Evolutionary conservation across 2,888 invertebrate species (phyloP).

Genomic region (Philonicus albiceps): DNA sequence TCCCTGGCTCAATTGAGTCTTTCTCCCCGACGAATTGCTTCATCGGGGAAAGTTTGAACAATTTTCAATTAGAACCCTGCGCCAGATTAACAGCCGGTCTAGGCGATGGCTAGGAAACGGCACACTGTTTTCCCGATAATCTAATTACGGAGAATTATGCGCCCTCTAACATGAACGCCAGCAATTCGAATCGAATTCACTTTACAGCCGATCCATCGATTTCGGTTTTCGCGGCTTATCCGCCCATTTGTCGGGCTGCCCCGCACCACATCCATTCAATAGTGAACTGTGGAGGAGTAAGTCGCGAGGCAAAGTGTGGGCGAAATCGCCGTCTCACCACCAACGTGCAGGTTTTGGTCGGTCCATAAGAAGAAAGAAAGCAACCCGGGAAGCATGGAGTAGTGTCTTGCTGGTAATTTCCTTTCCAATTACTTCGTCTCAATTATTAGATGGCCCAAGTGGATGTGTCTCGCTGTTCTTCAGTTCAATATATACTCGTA

Average conservation of each 20-base stretch:
- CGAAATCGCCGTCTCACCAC: not conserved
- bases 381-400: not conserved
- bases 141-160: conserved; percentile 5
- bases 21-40: not conserved
- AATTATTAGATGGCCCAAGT: not conserved
- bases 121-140: not conserved
- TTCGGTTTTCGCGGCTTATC: not conserved
- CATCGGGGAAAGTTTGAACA: not conserved
- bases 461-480: not conserved
- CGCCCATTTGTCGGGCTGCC: not conserved
- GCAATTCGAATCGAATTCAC: not conserved
- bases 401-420: conserved; percentile 14
- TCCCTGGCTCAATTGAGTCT: not conserved
- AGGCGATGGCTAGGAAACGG: not conserved
- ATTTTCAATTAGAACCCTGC: not conserved
- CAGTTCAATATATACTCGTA: too few species aligned
- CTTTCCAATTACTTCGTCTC: not conserved
- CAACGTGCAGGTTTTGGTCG: not conserved
- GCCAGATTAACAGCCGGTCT: not conserved
- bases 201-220: not conserved
- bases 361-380: not conserved
- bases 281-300: not conserved
- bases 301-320: not conserved
- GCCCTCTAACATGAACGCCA: not conserved
- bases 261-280: not conserved